Evolutionary conservation across 2,113 vertebrate species (phyloP).

Genomic region (Gambusia holbrooki): DNA sequence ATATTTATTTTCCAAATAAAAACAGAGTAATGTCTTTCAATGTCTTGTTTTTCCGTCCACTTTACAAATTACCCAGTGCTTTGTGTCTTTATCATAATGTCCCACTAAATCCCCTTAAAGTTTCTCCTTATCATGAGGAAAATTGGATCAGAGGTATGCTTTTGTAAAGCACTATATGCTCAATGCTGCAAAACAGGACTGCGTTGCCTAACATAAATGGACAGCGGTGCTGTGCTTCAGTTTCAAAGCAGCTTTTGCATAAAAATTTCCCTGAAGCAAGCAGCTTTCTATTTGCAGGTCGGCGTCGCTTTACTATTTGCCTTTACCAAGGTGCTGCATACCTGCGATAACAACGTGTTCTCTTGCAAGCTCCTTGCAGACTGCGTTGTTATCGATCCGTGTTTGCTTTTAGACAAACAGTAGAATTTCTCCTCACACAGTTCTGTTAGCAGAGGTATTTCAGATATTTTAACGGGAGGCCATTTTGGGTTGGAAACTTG

Average conservation of each 20-base stretch:
- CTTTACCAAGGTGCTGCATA: neutral
- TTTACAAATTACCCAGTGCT: neutral
- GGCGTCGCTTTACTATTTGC: neutral
- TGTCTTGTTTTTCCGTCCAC: neutral
- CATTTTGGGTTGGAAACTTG: neutral
- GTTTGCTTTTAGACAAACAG: neutral
- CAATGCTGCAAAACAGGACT: neutral
- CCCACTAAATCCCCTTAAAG: neutral
- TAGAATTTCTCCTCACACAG: neutral
- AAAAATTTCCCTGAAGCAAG: neutral
- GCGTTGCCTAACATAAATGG: neutral
- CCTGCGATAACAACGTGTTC: neutral
- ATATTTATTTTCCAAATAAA: no score
- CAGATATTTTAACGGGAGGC: neutral
- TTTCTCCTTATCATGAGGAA: neutral
- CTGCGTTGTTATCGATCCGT: neutral
- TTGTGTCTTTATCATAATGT: neutral
- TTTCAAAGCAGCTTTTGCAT: neutral
- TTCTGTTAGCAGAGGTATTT: neutral
- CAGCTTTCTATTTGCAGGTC: neutral
- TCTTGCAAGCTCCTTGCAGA: neutral
- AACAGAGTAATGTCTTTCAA: no score
- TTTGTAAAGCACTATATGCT: neutral
- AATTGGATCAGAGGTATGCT: neutral
- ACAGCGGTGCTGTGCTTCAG: neutral